Percentiles rank a stretch among this genome's conserved stretches.
Conservation (phyloP, 64 coral and sea anemone species). For the Porites australiensis region DNA sequence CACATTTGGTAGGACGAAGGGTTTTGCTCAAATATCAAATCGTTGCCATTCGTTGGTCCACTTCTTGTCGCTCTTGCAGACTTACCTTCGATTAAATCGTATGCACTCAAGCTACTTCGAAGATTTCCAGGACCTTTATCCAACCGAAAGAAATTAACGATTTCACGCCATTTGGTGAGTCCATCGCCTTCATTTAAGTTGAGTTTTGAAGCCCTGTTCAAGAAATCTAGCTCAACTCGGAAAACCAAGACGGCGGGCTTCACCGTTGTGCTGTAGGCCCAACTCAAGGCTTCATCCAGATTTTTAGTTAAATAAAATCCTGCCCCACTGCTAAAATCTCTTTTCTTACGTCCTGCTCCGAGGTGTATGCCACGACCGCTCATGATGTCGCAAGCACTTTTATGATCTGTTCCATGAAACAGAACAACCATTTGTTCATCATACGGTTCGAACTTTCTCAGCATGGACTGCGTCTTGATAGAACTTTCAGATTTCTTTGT, state of each 20-base stretch:
- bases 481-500: neutral
- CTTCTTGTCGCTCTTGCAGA: neutral
- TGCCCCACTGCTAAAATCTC: slow-evolving; percentile 77
- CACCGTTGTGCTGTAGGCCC: slow-evolving; percentile 11
- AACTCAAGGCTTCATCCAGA: slow-evolving; percentile 31
- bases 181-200: neutral
- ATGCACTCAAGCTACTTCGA: neutral
- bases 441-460: neutral
- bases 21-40: neutral
- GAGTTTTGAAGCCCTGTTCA: neutral
- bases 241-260: slow-evolving; percentile 71
- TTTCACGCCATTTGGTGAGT: neutral
- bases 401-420: slow-evolving; percentile 85
- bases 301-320: slow-evolving; percentile 70
- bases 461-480: neutral
- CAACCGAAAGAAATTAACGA: neutral
- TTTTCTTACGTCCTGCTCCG: slow-evolving; percentile 16
- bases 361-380: slow-evolving; percentile 52
- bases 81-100: neutral
- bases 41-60: neutral
- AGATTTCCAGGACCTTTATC: neutral
- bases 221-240: neutral
- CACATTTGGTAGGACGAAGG: neutral
- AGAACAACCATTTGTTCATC: slow-evolving; percentile 1
- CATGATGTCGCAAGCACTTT: slow-evolving; percentile 66